Percentiles rank a stretch among this genome's conserved stretches.
Conservation (phyloP, 2,113 vertebrate species). For the Phaethon lepturus region DNA sequence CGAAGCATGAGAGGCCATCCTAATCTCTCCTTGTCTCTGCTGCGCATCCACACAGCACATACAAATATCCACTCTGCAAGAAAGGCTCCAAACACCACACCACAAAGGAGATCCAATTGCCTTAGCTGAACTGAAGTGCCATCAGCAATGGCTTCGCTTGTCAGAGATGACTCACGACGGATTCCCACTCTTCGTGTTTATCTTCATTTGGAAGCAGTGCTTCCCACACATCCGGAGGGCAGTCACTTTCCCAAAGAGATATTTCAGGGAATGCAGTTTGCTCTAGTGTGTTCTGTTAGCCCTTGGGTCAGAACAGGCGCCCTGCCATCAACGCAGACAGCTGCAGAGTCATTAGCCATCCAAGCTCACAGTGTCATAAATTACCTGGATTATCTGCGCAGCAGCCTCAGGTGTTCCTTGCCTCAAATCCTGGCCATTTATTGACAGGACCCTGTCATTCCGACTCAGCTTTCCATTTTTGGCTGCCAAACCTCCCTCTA, state of each 20-base stretch:
- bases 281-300: not conserved
- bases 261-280: not conserved
- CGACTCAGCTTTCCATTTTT: slow-evolving; percentile 89
- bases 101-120: not conserved
- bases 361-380: not conserved
- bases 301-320: not conserved
- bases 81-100: not conserved
- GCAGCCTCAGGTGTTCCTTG: slow-evolving; percentile 92
- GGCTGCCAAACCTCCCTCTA: slow-evolving; percentile 89
- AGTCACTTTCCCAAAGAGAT: not conserved
- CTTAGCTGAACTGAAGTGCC: not conserved
- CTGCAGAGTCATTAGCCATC: not conserved
- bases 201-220: not conserved
- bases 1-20: not conserved
- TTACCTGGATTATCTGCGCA: slow-evolving; percentile 94
- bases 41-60: not conserved
- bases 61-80: not conserved
- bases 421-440: slow-evolving; percentile 90
- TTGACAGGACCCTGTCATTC: slow-evolving; percentile 90
- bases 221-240: slow-evolving; percentile 1
- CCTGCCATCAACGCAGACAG: not conserved
- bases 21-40: not conserved
- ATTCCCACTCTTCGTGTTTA: not conserved
- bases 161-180: slow-evolving; percentile 11
- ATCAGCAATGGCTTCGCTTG: not conserved